Evolutionary conservation across 2,113 vertebrate species (phyloP), one percentile per base, ranked within the genome.

Genomic region (Saguinus midas): DNA sequence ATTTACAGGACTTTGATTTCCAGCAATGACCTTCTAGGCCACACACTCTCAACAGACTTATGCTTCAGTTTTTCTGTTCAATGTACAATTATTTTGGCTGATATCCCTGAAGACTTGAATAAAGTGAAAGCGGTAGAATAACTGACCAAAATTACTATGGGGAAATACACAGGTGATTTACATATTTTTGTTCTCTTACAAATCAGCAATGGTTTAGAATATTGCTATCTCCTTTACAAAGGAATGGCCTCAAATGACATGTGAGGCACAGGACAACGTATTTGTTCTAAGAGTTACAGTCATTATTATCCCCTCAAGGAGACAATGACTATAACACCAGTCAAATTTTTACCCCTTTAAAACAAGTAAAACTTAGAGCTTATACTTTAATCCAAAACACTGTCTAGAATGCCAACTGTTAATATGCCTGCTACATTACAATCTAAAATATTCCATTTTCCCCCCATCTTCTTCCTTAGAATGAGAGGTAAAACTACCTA

Each of bases 11-110:
- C 29, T 61, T 58, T 43, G 48, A 96, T 91, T 94, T 91, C 92
- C 13, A 95, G 72, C 43, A 94, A 73, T 88, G 72, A 93, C 72
- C 25, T 91, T 85, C 55, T 86, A 85, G 86, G 55, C 75, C 48
- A 90, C 20, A 92, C 3, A 37, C 35, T 68, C 57, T 85, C 16
- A 81, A 57, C 7, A 95, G 35, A 91, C 40, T 64, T 83, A 87
- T 29, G 16, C 18, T 76, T 93, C 50, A 32, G 32, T 70, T 96
- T 88, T 93, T 58, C n/a, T n/a, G 7, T 79, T 94, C 78, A 79
- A 48, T 52, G 83, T 91, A 40, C 6, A 95, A 78, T 82, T 20
- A 45, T 88, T 93, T 81, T 73, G 35, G 37, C 48, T 76, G n/a
- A 32, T 96, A 43, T 50, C 57, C 78, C 32, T 80, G 20, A 92